Percentiles rank a stretch among this genome's conserved stretches.
phyloP scores from a whole-genome alignment of 23 tunicate species.

The Clavelina lepadiformis region DNA sequence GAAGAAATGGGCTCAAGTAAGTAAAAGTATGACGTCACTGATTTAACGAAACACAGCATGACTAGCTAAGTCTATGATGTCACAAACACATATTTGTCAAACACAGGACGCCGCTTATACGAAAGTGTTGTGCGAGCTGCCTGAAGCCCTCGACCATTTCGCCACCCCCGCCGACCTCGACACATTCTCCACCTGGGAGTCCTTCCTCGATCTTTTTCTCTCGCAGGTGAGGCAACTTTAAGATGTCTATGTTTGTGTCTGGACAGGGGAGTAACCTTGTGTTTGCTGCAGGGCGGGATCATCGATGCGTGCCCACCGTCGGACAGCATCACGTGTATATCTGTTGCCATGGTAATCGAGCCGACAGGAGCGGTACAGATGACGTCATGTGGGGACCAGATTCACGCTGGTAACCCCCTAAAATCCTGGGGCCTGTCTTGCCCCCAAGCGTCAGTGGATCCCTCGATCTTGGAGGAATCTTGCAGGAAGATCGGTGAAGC shows the following conservation, averaged over 20 bases:
- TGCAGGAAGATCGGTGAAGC: conserved; percentile 83
- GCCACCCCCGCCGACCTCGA: conserved; percentile 47
- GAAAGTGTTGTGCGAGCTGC: conserved; percentile 67
- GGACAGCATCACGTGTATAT: conserved; percentile 66
- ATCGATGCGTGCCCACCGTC: conserved; percentile 91
- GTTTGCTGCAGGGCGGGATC: conserved; percentile 70
- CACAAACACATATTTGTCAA: background rate
- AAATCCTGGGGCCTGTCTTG: conserved; percentile 66
- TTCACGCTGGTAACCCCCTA: conserved; percentile 75
- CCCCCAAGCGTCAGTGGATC: conserved; percentile 93
- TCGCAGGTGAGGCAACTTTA: conserved; percentile 59
- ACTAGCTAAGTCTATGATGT: background rate
- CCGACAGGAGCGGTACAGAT: conserved; percentile 71
- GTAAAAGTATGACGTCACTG: background rate
- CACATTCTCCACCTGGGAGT: conserved; percentile 63
- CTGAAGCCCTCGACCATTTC: conserved; percentile 49
- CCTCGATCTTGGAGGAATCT: conserved; percentile 29
- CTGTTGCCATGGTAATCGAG: conserved; percentile 85
- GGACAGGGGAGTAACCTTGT: no score
- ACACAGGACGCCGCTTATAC: conserved; percentile 74
- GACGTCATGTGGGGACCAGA: conserved; percentile 94
- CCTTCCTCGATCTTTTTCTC: conserved; percentile 70
- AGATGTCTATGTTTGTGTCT: background rate
- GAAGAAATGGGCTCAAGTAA: conserved; percentile 91
- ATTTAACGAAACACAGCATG: background rate